Conservation (phyloP, 2,113 vertebrate species). For the Muntiacus reevesi region DNA sequence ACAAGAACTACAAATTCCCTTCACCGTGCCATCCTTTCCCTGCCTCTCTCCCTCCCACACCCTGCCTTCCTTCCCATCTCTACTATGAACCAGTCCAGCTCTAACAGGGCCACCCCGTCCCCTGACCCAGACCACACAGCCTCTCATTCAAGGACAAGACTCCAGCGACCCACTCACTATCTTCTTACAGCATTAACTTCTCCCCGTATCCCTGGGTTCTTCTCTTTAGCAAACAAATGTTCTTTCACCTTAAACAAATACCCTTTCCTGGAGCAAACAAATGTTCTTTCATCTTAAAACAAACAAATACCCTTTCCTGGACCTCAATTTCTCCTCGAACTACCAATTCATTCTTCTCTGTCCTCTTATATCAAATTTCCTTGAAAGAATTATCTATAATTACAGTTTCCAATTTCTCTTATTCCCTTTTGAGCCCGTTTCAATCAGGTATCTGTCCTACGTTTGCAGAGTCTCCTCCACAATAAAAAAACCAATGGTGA, state of each 20-base stretch:
- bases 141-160: neutral
- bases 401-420: neutral
- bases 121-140: neutral
- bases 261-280: neutral
- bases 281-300: neutral
- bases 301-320: neutral
- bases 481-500: neutral
- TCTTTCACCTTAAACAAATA: neutral
- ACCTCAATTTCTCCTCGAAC: neutral
- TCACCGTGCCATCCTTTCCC: neutral
- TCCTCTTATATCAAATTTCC: neutral
- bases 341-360: neutral
- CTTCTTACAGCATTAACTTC: neutral
- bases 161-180: neutral
- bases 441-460: neutral
- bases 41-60: too few relatives aligned
- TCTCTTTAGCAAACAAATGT: neutral
- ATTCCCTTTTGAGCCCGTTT: neutral
- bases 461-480: neutral
- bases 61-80: too few relatives aligned
- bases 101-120: neutral
- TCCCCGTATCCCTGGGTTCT: neutral
- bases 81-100: too few relatives aligned
- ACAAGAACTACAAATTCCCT: neutral
- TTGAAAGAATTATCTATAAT: neutral